A percentile compares a stretch with the other conserved stretches of the same genome.
These are phyloP conservation scores for Ancistrus triradiatus DNA, from an alignment of 2,113 vertebrate genomes.

Conservation along the genomic window DNA sequence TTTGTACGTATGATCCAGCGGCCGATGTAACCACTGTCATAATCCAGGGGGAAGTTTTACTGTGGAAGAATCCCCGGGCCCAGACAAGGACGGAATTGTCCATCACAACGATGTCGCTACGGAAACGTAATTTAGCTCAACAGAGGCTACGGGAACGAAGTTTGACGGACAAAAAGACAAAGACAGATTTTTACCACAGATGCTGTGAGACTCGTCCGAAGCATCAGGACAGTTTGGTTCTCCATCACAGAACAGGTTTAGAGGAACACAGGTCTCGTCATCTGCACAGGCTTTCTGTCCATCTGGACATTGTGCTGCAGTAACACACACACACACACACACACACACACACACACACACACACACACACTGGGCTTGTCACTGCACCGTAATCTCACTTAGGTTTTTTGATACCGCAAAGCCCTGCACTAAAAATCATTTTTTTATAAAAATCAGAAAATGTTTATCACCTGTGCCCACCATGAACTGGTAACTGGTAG, in stretches of 20 bases:
- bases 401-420: no score
- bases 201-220: slow-evolving; percentile 54
- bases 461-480: no score
- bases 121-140: slow-evolving; percentile 29
- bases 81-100: slow-evolving; percentile 61
- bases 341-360: slow-evolving; percentile 8
- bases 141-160: neutral
- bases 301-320: slow-evolving; percentile 50
- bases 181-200: slow-evolving; percentile 55
- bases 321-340: neutral
- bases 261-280: slow-evolving; percentile 39
- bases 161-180: neutral
- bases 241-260: slow-evolving; percentile 59
- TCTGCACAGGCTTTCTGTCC: slow-evolving; percentile 48
- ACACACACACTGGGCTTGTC: neutral
- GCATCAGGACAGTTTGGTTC: slow-evolving; percentile 52
- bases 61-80: slow-evolving; percentile 58
- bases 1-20: slow-evolving; percentile 71
- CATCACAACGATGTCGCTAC: slow-evolving; percentile 65
- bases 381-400: no score
- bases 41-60: slow-evolving; percentile 44
- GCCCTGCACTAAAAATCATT: no score
- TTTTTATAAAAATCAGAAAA: no score
- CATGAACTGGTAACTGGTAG: no score
- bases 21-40: slow-evolving; percentile 51